Percentiles rank a stretch among this genome's conserved stretches.
Conservation (phyloP, 2,113 vertebrate species). For the Myodes glareolus region DNA sequence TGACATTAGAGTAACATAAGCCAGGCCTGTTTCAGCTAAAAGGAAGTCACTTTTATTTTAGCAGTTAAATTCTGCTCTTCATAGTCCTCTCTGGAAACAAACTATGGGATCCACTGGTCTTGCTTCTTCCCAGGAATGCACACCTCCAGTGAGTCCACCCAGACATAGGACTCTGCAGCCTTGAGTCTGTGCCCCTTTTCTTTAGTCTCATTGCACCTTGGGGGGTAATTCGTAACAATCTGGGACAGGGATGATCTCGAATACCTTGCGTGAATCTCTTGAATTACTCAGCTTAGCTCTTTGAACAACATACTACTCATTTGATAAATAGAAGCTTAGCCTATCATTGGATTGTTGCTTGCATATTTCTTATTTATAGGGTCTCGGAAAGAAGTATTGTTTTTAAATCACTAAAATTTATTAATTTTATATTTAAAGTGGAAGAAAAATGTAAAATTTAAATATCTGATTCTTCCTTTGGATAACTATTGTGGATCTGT, state of each 20-base stretch:
- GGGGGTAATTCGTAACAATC: neutral
- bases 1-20: neutral
- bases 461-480: neutral
- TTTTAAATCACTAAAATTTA: neutral
- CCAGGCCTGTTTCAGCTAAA: neutral
- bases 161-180: too few species aligned
- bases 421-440: slow-evolving; percentile 35
- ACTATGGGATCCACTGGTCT: neutral
- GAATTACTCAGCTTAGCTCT: neutral
- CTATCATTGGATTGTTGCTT: neutral
- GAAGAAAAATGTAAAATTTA: neutral
- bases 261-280: neutral
- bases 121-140: neutral
- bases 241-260: neutral
- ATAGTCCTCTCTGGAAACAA: neutral
- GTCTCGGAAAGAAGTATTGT: neutral
- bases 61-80: neutral
- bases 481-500: neutral
- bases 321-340: neutral
- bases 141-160: too few species aligned
- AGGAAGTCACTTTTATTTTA: neutral
- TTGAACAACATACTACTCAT: neutral
- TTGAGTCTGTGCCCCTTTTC: neutral
- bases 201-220: neutral
- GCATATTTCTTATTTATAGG: neutral